These are phyloP conservation scores for Cairina moschata DNA, from an alignment of 2,113 vertebrate species.

Conservation along the genomic window DNA sequence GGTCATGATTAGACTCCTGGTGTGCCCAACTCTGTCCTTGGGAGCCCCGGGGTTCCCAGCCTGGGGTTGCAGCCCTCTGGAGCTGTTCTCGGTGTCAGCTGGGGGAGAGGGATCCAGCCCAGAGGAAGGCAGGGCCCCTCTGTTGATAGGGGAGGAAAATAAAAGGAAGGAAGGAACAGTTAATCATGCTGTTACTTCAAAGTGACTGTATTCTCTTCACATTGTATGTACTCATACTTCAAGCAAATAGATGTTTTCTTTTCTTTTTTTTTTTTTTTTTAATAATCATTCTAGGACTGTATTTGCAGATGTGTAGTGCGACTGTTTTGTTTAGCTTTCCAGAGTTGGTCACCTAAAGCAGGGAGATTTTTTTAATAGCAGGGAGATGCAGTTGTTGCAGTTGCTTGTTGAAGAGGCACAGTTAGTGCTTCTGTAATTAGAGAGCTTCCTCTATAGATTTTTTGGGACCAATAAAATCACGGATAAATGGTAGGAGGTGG, in stretches of 20 bases:
- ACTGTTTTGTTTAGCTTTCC: not conserved
- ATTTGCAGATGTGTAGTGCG: not conserved
- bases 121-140: not conserved
- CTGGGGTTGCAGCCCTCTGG: not conserved
- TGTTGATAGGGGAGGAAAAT: not conserved
- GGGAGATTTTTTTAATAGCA: not conserved
- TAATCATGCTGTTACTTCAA: constrained; percentile 1
- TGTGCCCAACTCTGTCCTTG: not conserved
- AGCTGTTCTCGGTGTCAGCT: not conserved
- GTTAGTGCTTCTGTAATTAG: constrained; percentile 21
- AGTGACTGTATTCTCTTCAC: constrained; percentile 3
- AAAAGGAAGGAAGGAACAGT: not conserved
- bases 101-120: not conserved
- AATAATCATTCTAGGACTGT: not conserved
- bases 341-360: not conserved
- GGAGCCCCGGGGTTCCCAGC: not conserved
- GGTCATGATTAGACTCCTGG: not conserved
- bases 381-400: not conserved
- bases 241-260: not conserved
- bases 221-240: not conserved
- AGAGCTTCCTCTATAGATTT: not conserved
- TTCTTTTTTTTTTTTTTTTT: not conserved
- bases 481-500: not conserved
- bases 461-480: not conserved
- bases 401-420: not conserved